Base-by-base conservation (phyloP, 2,888 invertebrate species). In the Blastobasis lacticolella region DNA sequence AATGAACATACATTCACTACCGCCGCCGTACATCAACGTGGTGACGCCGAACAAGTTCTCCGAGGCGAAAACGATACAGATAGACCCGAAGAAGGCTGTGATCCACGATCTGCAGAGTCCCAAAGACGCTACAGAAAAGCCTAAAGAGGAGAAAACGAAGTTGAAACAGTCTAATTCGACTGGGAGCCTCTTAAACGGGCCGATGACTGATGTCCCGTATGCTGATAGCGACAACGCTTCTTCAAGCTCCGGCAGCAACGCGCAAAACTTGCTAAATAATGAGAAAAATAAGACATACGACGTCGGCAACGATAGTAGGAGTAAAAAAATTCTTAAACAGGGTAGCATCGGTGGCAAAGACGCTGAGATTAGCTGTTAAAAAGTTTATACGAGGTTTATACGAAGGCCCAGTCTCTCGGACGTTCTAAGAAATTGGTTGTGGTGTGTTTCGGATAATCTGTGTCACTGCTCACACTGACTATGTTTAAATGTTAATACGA, bases 301-400 rank as follows among this genome's bases (percentile, higher is more conserved):
- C 45, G 49, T 66, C 55, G 56, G 65, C 46, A 64, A 77, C 57
- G 57, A 64, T 57, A 56, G 67, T 58, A 56, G 67, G 54, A 71
- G 67, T 61, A 79, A 79, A 67, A 79, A 79, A 67, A 61, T 79
- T 10, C 75, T 65, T 46, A 84, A 83, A 81, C 86, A 86, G 83
- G 85, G 85, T 82, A 86, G 81, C 69, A 82, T 78, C 53, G 78
- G 71, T 42, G 70, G 71, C 43, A 75, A 73, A 49, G 92, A 92
- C 70, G 90, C 92, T 46, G 93, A 93, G 75, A 92, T 93, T 64
- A 93, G 91, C 79, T 93, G 92, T 89, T 92, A 90, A 86, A 69
- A 6, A 38, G n/a, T 37, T 46, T 23, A 46, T 45, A 46, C 37
- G 36, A 5, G 10, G 9, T 49, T 37, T 36, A 45, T 38, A 44